Evolutionary conservation across 2,113 vertebrate genomes (phyloP), one percentile per base, ranked within the genome.

Genomic region (Tichodroma muraria): DNA sequence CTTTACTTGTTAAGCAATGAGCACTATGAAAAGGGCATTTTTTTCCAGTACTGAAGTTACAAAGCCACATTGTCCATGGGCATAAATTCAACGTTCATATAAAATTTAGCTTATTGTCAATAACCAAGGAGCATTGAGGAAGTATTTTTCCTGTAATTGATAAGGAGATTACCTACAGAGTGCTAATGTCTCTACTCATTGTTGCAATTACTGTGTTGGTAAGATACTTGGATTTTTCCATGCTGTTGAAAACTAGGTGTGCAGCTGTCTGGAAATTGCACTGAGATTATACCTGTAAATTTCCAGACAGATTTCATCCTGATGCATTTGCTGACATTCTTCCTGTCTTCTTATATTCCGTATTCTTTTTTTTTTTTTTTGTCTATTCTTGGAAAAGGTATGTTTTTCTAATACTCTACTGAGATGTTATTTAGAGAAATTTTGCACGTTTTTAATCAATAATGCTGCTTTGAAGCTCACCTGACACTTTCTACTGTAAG

Each of bases 141-240:
- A 87, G 73, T 87, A 76, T 77, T 91, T 82, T 97, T 91, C 89
- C 63, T 82, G 81, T 89, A 84, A 87, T 13, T 94, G 78, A 50
- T 47, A 68, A 88, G 37, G 31, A 52, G 75, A 76, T 95, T 92
- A 89, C 80, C 31, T 76, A 92, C 93, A 77, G 82, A 63, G 52
- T 60, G 22, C 44, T 78, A 44, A 28, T 70, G 30, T 80, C 54
- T 66, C 71, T 93, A 85, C 60, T 69, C 56, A 66, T 44, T 85
- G 59, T 37, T 91, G 42, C 85, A 90, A 94, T 86, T 75, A 60
- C 37, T 81, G 20, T 60, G 40, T 82, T 85, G 60, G 37, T 85
- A 90, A 93, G 65, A 77, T 45, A 50, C 4, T 47, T 56, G 33
- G 49, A 37, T 70, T 85, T 91, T 95, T 92, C 49, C 30, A 25